These are phyloP conservation scores for Latrodectus elegans DNA, from an alignment of 2,888 invertebrate genomes.

Conservation along the genomic window DNA sequence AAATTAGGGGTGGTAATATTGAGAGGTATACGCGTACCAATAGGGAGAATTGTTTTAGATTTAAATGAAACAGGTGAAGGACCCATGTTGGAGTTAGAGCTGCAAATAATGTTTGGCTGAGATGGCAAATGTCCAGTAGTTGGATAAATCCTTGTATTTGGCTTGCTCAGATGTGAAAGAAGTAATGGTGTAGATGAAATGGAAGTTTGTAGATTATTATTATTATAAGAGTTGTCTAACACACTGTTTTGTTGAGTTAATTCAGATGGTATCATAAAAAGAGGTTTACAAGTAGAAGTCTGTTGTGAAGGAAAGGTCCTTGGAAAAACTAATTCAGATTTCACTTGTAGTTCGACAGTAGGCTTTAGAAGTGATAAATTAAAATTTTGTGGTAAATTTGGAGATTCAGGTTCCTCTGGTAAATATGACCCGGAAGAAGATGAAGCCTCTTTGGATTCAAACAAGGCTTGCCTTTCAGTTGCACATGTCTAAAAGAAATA, in stretches of 20 bases:
- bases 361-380: constrained; percentile 11
- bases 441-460: neutral
- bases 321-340: neutral
- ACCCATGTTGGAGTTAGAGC: too few species aligned
- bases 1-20: too few species aligned
- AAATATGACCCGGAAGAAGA: neutral
- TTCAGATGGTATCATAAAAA: neutral
- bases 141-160: neutral
- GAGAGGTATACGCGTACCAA: too few species aligned
- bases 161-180: neutral
- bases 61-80: too few species aligned
- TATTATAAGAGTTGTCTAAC: too few species aligned
- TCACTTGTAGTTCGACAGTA: neutral
- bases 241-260: too few species aligned
- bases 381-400: constrained; percentile 6
- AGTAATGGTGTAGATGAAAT: neutral
- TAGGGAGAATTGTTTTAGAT: too few species aligned
- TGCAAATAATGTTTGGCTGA: too few species aligned
- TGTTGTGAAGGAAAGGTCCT: too few species aligned
- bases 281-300: neutral
- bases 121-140: too few species aligned
- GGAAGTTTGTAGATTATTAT: too few species aligned
- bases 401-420: neutral
- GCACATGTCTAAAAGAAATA: constrained; percentile 25
- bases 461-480: neutral